Base-by-base conservation (phyloP, 2,113 vertebrate genomes). In the Corythornis cristatus region DNA sequence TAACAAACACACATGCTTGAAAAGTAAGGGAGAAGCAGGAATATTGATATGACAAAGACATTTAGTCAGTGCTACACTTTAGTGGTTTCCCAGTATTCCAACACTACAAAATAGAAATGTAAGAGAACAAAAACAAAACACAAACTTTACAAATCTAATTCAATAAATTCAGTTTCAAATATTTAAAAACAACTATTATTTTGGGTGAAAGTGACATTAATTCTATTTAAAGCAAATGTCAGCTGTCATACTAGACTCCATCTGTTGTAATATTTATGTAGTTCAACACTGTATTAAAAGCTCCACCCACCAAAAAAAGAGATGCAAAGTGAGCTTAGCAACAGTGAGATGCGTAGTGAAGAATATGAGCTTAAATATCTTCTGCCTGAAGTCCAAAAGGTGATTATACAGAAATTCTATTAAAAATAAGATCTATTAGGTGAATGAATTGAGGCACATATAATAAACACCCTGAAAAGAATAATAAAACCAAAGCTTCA, bases 171-270 rank as follows among this genome's bases (percentile, higher is more conserved):
- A 28, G 58, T 87, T 86, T 72, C 65, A 92, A 87, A 31, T 48
- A 74, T 50, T 37, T 25, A 18, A 51, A 33, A 51, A 76, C 87
- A 61, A 35, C 42, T 45, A 73, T 18, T 86, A 93, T 87, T 96
- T 92, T 77, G 79, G 46, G 80, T 82, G 68, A 95, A 94, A 87
- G 93, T 84, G 64, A 86, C 57, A 93, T 93, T 72, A 96, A n/a
- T 89, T 93, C 68, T 91, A 80, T 73, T 93, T 94, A 73, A 93
- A 95, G 83, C 87, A 86, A 95, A 93, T 97, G 96, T 89, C 96
- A 97, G 97, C 97, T 98, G 97, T 96, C 97, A 97, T 98, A 98
- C 96, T 97, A 95, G 96, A 97, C 97, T 97, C 91, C 95, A 95
- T 88, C 91, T 97, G 93, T 72, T 97, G 95, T 93, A 96, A 93